Percentiles rank a stretch among this genome's conserved stretches.
Conservation (phyloP, 2,888 invertebrate genomes). For the Thyatira batis region DNA sequence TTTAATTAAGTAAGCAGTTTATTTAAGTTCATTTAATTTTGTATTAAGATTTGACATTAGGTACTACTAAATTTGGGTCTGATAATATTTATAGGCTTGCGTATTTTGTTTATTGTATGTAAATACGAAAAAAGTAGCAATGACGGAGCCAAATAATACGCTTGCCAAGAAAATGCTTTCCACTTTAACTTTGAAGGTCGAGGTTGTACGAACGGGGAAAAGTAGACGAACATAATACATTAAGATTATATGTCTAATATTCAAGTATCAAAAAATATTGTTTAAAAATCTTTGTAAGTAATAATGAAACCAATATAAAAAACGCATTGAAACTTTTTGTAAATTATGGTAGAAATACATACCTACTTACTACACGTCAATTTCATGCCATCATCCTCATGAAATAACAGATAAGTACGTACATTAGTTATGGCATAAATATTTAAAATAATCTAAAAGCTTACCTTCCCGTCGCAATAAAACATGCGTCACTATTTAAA, state of each 20-base stretch:
- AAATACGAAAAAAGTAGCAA: not conserved
- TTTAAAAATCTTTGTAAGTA: not conserved
- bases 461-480: too few species aligned
- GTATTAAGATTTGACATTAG: too few species aligned
- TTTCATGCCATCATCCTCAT: not conserved
- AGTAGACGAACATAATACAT: not conserved
- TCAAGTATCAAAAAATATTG: not conserved
- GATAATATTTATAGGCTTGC: not conserved
- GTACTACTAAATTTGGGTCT: not conserved
- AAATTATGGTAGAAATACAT: not conserved
- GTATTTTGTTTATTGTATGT: not conserved
- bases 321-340: too few species aligned
- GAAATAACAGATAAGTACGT: not conserved
- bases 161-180: not conserved
- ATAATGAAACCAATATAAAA: not conserved
- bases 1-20: too few species aligned
- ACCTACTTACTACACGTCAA: not conserved
- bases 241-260: not conserved
- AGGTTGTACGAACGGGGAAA: not conserved
- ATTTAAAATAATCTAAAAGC: too few species aligned
- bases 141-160: not conserved
- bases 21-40: too few species aligned
- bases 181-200: not conserved
- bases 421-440: too few species aligned
- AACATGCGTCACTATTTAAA: too few species aligned